Evolutionary conservation across 1,140 invertebrate genomes (phyloP), one percentile per base, ranked within the genome.

Genomic region (Aphaenogaster floridana): DNA sequence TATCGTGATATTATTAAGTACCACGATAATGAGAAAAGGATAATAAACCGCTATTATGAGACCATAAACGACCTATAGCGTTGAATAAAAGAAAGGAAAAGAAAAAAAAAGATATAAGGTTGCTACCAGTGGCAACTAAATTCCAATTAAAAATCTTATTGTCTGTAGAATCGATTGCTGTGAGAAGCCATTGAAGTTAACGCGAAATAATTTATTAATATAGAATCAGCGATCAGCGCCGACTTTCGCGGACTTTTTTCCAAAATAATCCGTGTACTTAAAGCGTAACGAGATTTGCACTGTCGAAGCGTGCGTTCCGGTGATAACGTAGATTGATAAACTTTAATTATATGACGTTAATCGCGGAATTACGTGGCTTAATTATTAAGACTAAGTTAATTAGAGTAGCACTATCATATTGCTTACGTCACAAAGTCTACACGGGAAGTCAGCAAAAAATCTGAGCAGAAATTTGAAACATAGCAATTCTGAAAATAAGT

Each of bases 1-100:
- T 50, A 8, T 17, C 39, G 17, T 15, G 11, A 4, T 76, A 21
- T 39, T 72, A 79, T 69, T 61, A 64, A 28, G 15, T 28, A 28
- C 28, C 64, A 42, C 52, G 59, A 42, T 66, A 87, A 91, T 72
- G 74, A 81, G 45, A 39, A 36, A 72, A 87, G 76, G 85, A 85
- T 91, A 89, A 91, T 78, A 85, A 42, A 42, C 15, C 57, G 7
- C 1, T 9, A 7, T 61, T 71, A 57, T 28, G 28, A 50, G 21
- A n/a, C 4, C 39, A n/a, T 42, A 79, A 13, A 52, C 21, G 48
- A 36, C 15, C 7, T 8, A 28, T 7, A 15, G 28, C n/a, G 11
- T 15, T 5, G 63, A n/a, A 57, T 3, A 39, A 72, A 45, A 3
- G 69, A 48, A 21, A 17, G 6, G 11, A 7, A 21, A 50, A 34